phyloP scores from a whole-genome alignment of 92 coral and sea anemone genomes.

The Actinostola sp. region DNA sequence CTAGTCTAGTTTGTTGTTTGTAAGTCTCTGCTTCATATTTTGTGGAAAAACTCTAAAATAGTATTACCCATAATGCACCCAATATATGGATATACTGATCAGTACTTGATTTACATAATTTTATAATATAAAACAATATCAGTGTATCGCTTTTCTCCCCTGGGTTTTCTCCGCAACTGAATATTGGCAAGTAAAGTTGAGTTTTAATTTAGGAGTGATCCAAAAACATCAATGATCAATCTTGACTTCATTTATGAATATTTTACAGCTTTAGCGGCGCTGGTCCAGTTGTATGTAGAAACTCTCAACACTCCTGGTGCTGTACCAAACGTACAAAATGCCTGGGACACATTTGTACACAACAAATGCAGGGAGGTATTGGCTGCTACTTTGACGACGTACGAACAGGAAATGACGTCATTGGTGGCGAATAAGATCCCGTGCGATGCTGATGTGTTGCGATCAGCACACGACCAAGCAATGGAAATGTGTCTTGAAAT shows the following conservation, averaged over 20 bases:
- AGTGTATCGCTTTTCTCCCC: too few species aligned
- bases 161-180: too few species aligned
- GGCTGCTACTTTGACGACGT: slow-evolving; percentile 26
- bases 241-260: not conserved
- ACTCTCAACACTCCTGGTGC: slow-evolving; percentile 90
- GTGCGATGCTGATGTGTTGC: slow-evolving; percentile 59
- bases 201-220: too few species aligned
- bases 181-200: too few species aligned
- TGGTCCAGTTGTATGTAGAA: slow-evolving; percentile 73
- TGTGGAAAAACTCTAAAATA: too few species aligned
- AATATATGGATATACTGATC: too few species aligned
- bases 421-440: slow-evolving; percentile 56
- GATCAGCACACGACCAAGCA: slow-evolving; percentile 52
- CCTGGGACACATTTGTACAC: slow-evolving; percentile 79
- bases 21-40: too few species aligned
- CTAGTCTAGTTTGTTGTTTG: too few species aligned
- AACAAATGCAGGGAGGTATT: slow-evolving; percentile 64
- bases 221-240: too few species aligned
- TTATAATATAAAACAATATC: too few species aligned
- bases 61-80: too few species aligned
- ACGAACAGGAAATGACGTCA: slow-evolving; percentile 53
- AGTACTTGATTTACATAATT: too few species aligned
- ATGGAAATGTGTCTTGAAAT: slow-evolving; percentile 43
- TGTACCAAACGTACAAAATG: slow-evolving; percentile 80
- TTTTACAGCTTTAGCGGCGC: slow-evolving; percentile 69